A percentile compares a stretch with the other conserved stretches of the same genome.
Evolutionary conservation across 2,113 vertebrate species (phyloP).

Genomic region (Prunella fulvescens): DNA sequence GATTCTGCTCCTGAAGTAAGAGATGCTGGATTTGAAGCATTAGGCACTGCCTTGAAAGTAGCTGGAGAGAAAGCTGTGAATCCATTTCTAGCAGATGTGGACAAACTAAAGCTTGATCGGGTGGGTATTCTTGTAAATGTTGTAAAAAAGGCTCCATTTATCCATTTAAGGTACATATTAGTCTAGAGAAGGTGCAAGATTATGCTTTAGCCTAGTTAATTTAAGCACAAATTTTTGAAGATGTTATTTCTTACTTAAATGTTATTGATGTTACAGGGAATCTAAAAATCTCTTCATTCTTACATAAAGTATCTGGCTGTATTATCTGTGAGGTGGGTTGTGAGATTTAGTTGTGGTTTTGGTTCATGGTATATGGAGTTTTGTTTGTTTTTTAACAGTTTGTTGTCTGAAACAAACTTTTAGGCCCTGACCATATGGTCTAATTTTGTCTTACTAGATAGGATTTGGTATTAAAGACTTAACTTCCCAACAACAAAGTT

Average conservation of each 20-base stretch:
- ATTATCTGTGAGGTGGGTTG: not conserved
- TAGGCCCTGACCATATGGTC: not conserved
- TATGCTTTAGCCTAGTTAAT: not conserved
- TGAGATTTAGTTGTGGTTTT: not conserved
- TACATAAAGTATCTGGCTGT: not conserved
- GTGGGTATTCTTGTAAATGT: constrained; percentile 62
- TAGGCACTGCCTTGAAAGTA: constrained; percentile 94
- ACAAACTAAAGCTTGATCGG: constrained; percentile 96
- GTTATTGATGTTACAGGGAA: not conserved
- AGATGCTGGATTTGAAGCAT: constrained; percentile 94
- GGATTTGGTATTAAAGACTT: not conserved
- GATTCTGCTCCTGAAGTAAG: constrained; percentile 95
- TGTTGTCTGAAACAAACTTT: not conserved
- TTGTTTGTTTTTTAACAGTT: not conserved
- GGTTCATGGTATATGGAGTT: not conserved
- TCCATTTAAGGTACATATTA: not conserved
- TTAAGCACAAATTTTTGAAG: not conserved
- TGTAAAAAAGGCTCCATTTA: not conserved
- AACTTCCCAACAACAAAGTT: not conserved
- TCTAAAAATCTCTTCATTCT: not conserved
- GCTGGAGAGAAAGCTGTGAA: constrained; percentile 96
- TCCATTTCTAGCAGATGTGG: constrained; percentile 89
- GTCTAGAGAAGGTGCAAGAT: not conserved
- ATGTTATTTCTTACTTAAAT: not conserved
- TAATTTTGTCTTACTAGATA: not conserved